Base-by-base conservation (phyloP, 2,797 vertebrate species). In the Poecilia gillii region DNA sequence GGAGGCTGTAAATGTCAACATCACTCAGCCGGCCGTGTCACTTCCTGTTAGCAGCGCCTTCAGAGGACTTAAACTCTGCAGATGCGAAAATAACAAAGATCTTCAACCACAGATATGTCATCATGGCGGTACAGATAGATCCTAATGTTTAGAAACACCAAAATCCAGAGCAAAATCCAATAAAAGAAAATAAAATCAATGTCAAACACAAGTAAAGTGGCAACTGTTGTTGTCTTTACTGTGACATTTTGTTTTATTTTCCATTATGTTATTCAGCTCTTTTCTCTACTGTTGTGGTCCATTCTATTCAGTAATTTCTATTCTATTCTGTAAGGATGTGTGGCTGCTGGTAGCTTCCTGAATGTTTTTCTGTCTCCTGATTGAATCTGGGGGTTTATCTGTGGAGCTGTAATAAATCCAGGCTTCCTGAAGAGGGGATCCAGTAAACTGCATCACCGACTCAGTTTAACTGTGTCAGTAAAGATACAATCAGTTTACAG, bases 21-120 rank as follows among this genome's bases (percentile, higher is more conserved):
- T 77, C 71, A n/a, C 81, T 92, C 78, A 86, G 73, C 75, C 86
- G 87, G 83, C 81, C 64, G 43, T 87, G 89, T 91, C 91, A 83
- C 70, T 84, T 88, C 80, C 78, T 74, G 75, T 82, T 74, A 85
- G 75, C 46, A 64, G 39, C 43, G 12, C 14, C n/a, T 68, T 74
- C 57, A n/a, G 70, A 81, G 39, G 73, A 45, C 23, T 33, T 53
- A 47, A 80, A 43, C 55, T 57, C 64, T 6, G 14, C 71, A 49
- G 36, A 41, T 84, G 77, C 12, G 25, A 51, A n/a, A 57, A 66
- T 59, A 23, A 45, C 46, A 3, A 39, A 47, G 66, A n/a, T 70
- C 23, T 6, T 4, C 64, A 11, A 41, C 23, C 66, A n/a, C 23
- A n/a, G 20, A 41, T 23, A 20, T 9, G 62, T 39, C 64, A 68